Evolutionary conservation across 2,888 invertebrate genomes (phyloP).

Genomic region (Andricus curvator): DNA sequence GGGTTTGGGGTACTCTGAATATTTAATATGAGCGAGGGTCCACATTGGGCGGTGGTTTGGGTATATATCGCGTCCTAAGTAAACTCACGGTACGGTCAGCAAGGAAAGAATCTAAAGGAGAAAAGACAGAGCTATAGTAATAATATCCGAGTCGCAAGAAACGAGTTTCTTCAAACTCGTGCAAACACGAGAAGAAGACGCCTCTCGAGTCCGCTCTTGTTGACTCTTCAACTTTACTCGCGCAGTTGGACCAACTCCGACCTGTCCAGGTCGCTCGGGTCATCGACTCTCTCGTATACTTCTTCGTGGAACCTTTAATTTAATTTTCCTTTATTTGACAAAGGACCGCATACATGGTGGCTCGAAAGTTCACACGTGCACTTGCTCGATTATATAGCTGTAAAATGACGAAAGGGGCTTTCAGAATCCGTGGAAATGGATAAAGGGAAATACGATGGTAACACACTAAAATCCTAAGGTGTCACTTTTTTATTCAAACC

Average conservation of each 20-base stretch:
- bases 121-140: conserved; percentile 46
- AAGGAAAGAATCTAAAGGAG: conserved; percentile 58
- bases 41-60: conserved; percentile 35
- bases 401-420: not conserved
- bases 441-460: not conserved
- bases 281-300: conserved; percentile 49
- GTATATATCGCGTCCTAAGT: conserved; percentile 56
- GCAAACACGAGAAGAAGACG: conserved; percentile 69
- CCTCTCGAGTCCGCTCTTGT: conserved; percentile 64
- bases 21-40: conserved; percentile 50
- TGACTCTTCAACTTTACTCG: conserved; percentile 71
- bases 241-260: conserved; percentile 37
- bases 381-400: conserved; percentile 14
- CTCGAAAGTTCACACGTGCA: conserved; percentile 23
- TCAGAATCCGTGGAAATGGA: not conserved
- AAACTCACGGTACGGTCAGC: conserved; percentile 48
- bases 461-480: too few relatives aligned
- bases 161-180: conserved; percentile 76
- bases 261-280: conserved; percentile 44
- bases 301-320: conserved; percentile 51
- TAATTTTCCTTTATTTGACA: conserved; percentile 39
- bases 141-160: conserved; percentile 55
- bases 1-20: conserved; percentile 11
- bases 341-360: conserved; percentile 5
- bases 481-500: too few relatives aligned